A percentile compares a stretch with the other conserved stretches of the same genome.
These are phyloP conservation scores for Crotalus horridus DNA, from an alignment of 2,113 vertebrate species.

Conservation along the genomic window DNA sequence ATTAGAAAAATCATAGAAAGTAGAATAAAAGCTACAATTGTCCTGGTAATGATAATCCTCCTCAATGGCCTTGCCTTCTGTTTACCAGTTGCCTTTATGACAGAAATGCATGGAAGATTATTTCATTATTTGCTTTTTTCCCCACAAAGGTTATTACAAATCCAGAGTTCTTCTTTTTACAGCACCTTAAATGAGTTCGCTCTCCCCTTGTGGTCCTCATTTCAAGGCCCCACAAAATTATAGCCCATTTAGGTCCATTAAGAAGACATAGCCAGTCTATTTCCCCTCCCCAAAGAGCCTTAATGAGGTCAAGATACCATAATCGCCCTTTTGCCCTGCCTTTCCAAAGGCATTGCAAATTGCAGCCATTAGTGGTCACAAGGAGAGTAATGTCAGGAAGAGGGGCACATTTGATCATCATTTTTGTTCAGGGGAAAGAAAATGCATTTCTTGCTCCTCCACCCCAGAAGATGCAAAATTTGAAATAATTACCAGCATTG, in stretches of 20 bases:
- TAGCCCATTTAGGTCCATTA: slow-evolving; percentile 13
- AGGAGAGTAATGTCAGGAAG: slow-evolving; percentile 16
- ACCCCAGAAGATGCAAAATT: fast-evolving
- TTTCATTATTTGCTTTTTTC: neutral
- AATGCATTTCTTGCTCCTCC: neutral
- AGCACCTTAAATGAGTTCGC: slow-evolving; percentile 10
- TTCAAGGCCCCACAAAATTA: slow-evolving; percentile 20
- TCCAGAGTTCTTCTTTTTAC: neutral
- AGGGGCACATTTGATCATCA: neutral
- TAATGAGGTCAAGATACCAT: slow-evolving; percentile 20
- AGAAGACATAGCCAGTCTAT: neutral
- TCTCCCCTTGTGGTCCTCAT: neutral
- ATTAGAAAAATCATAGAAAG: neutral
- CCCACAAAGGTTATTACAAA: neutral
- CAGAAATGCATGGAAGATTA: neutral
- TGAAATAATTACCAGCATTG: slow-evolving; percentile 17
- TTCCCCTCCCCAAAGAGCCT: neutral
- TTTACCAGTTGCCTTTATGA: neutral
- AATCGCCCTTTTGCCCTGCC: neutral
- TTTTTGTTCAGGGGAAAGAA: neutral
- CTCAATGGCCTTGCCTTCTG: neutral
- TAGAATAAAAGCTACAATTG: neutral
- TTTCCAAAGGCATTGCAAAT: neutral
- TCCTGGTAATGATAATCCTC: neutral
- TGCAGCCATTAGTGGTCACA: slow-evolving; percentile 14